Conservation (phyloP, 2,797 vertebrate species). For the Anabas testudineus region DNA sequence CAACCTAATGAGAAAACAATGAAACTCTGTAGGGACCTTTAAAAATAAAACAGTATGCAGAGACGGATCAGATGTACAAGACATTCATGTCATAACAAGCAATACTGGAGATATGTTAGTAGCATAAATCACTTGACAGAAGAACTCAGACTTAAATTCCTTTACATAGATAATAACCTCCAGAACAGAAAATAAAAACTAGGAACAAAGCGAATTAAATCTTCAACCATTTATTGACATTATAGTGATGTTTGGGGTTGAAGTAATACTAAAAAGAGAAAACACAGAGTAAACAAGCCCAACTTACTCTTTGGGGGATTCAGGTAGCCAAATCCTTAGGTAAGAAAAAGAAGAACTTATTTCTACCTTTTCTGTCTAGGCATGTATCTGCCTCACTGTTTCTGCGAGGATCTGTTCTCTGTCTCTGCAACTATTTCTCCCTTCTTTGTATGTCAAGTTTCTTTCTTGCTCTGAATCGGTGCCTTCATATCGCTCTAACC, state of each 20-base stretch:
- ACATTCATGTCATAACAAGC: neutral
- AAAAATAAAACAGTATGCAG: too few species aligned
- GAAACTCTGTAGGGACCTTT: neutral
- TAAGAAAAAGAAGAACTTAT: too few species aligned
- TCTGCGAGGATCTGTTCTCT: neutral
- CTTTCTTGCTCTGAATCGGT: conserved; percentile 25
- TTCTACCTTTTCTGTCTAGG: neutral
- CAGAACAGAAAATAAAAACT: too few species aligned
- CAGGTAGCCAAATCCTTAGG: too few species aligned
- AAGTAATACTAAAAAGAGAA: too few species aligned
- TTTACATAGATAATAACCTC: too few species aligned
- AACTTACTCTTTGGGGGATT: too few species aligned
- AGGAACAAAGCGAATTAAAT: too few species aligned
- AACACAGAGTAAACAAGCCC: too few species aligned
- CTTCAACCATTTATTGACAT: too few species aligned
- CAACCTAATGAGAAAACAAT: neutral
- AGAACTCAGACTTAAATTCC: too few species aligned
- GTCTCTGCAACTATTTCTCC: conserved; percentile 12
- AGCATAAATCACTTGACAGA: neutral
- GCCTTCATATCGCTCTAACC: neutral
- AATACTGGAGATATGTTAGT: neutral
- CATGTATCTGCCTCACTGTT: conserved; percentile 10
- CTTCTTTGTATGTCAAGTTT: conserved; percentile 11
- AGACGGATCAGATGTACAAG: neutral
- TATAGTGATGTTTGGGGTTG: too few species aligned